Percentiles rank a stretch among this genome's conserved stretches.
phyloP scores from a whole-genome alignment of 2,113 vertebrate species.

The Galemys pyrenaicus region DNA sequence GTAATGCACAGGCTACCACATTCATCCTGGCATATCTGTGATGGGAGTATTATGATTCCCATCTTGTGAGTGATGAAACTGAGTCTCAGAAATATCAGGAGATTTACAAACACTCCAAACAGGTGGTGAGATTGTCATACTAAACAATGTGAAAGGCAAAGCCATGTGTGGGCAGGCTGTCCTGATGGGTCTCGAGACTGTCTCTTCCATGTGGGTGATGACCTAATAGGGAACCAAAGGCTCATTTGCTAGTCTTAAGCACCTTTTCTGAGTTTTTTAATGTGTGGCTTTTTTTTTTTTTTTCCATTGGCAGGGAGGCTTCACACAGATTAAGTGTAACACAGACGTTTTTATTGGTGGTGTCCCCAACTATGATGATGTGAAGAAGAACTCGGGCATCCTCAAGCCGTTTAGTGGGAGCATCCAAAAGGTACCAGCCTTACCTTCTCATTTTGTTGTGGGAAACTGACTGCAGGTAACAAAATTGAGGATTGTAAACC shows the following conservation, averaged over 20 bases:
- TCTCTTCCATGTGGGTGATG: background rate
- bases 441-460: rapidly evolving
- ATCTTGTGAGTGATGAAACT: background rate
- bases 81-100: background rate
- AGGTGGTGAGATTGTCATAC: background rate
- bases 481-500: rapidly evolving
- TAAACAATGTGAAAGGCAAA: background rate
- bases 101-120: no score
- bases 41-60: background rate
- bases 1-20: rapidly evolving
- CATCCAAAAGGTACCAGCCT: slow-evolving; percentile 91
- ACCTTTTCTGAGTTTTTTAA: background rate
- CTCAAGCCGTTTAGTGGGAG: slow-evolving; percentile 92
- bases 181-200: background rate
- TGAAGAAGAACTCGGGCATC: slow-evolving; percentile 92
- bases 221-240: background rate
- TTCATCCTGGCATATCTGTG: rapidly evolving
- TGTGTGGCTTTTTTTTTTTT: background rate
- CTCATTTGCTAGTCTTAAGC: background rate
- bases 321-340: slow-evolving; percentile 98
- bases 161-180: background rate
- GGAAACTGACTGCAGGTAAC: background rate
- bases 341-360: slow-evolving; percentile 94
- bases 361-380: slow-evolving; percentile 91
- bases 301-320: slow-evolving; percentile 89